phyloP scores from a whole-genome alignment of 2,888 invertebrate genomes.

The Aphodius sticticus region DNA sequence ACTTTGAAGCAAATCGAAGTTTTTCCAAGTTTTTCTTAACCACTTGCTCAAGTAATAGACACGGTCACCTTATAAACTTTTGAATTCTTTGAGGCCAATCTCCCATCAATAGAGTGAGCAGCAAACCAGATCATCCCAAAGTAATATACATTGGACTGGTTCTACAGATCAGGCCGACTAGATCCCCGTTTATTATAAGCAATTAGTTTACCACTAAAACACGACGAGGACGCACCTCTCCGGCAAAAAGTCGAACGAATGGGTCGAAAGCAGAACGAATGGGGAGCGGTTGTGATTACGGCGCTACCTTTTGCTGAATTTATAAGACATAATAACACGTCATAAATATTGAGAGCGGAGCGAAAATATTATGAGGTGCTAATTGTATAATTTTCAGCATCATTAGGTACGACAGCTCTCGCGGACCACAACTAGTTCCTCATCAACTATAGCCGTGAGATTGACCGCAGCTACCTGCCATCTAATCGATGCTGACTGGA shows the following conservation, averaged over 20 bases:
- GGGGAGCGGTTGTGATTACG: not conserved
- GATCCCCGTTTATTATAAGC: constrained; percentile 4
- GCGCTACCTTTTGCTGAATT: not conserved
- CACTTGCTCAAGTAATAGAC: not conserved
- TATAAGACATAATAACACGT: constrained; percentile 4
- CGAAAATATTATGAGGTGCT: constrained; percentile 4
- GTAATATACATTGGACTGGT: not conserved
- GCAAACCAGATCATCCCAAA: not conserved
- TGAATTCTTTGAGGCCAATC: not conserved
- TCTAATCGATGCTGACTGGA: not conserved
- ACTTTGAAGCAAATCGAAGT: no score
- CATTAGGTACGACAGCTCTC: constrained; percentile 4
- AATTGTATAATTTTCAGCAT: constrained; percentile 4
- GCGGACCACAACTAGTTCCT: not conserved
- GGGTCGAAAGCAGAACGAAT: not conserved
- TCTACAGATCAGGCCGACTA: not conserved
- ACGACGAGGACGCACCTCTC: not conserved
- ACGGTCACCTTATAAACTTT: not conserved
- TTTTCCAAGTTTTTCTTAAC: not conserved
- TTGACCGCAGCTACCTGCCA: not conserved
- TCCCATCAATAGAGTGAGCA: not conserved
- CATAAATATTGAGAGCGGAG: not conserved
- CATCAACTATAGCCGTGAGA: not conserved
- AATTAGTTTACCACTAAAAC: constrained; percentile 4
- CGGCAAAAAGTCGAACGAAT: not conserved